phyloP scores from a whole-genome alignment of 2,888 invertebrate species.

The Leptodirus hochenwartii region DNA sequence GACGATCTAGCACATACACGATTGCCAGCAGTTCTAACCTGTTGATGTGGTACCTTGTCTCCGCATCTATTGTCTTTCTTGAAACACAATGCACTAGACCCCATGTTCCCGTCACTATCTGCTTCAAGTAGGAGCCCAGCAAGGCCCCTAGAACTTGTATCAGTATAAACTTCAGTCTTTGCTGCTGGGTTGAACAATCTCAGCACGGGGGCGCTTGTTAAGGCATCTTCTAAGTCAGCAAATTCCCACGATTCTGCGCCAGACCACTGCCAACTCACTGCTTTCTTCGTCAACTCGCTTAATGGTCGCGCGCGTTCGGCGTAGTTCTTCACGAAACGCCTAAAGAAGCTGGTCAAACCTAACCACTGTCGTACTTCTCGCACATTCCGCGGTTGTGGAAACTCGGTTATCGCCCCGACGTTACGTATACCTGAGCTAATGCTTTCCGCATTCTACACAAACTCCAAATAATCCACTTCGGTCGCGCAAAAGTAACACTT shows the following conservation, averaged over 20 bases:
- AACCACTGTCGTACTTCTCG: slow-evolving; percentile 15
- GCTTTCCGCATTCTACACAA: slow-evolving; percentile 8
- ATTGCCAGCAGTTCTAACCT: neutral
- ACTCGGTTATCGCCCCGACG: slow-evolving; percentile 15
- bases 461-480: slow-evolving; percentile 10
- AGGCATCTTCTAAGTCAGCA: slow-evolving; percentile 10
- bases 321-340: slow-evolving; percentile 15
- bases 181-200: slow-evolving; percentile 12
- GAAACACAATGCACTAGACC: neutral
- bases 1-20: neutral
- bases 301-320: slow-evolving; percentile 13
- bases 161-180: slow-evolving; percentile 14
- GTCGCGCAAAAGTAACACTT: slow-evolving; percentile 3
- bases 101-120: slow-evolving; percentile 2
- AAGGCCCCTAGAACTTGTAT: slow-evolving; percentile 13
- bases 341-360: slow-evolving; percentile 16
- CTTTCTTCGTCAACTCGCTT: slow-evolving; percentile 13
- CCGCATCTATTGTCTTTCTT: neutral
- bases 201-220: slow-evolving; percentile 12
- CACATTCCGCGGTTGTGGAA: slow-evolving; percentile 15
- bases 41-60: neutral
- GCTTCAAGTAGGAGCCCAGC: slow-evolving; percentile 14
- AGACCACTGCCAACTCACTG: slow-evolving; percentile 11
- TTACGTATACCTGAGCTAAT: slow-evolving; percentile 15
- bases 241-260: slow-evolving; percentile 12